A percentile compares a stretch with the other conserved stretches of the same genome.
phyloP scores from a whole-genome alignment of 2,797 vertebrate genomes.

The Lemur catta region DNA sequence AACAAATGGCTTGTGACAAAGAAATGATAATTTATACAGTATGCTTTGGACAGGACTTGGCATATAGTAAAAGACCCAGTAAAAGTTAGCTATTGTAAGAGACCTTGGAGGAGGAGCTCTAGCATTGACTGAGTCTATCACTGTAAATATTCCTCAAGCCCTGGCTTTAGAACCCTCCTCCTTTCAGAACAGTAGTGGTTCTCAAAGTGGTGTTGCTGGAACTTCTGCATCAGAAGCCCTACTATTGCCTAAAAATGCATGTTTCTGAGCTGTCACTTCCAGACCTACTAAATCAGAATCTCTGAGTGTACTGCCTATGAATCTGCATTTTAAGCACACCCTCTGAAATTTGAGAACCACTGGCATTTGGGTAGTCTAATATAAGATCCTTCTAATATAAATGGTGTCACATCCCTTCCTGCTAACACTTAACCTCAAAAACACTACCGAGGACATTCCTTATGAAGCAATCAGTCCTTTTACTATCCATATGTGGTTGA shows the following conservation, averaged over 20 bases:
- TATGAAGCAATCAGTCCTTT: neutral
- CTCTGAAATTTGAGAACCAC: slow-evolving; percentile 1
- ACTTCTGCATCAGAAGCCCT: neutral
- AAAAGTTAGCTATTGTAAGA: neutral
- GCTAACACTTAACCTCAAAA: neutral
- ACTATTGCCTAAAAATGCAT: neutral
- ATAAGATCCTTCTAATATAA: neutral
- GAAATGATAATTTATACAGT: neutral
- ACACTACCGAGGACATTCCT: neutral
- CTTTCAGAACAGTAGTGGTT: neutral
- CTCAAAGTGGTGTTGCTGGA: neutral
- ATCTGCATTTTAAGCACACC: neutral
- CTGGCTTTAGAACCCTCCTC: neutral
- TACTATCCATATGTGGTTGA: neutral
- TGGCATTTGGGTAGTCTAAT: neutral
- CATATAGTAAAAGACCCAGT: neutral
- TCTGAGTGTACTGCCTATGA: neutral
- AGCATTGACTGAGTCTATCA: neutral
- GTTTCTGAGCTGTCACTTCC: neutral
- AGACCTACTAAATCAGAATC: neutral
- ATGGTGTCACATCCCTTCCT: neutral
- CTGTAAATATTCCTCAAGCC: neutral
- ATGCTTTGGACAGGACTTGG: neutral
- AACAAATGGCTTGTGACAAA: neutral
- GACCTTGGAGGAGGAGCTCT: neutral